Evolutionary conservation across 2,797 vertebrate genomes (phyloP).

Genomic region (Aldrovandia affinis): DNA sequence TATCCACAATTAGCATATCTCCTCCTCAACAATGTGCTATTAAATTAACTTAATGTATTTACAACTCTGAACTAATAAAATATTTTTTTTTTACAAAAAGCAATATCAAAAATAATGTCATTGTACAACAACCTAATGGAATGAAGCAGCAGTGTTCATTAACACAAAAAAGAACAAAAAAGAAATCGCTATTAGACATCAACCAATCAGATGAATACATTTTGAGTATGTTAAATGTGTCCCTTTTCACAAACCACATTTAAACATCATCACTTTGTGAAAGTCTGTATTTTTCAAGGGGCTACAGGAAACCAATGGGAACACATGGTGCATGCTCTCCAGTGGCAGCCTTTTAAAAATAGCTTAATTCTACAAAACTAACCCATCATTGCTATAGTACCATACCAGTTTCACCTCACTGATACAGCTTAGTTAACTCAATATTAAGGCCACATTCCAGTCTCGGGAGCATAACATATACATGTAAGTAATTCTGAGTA

Average conservation of each 20-base stretch:
- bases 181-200: background rate
- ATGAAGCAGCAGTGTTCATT: constrained; percentile 3
- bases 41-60: constrained; percentile 34
- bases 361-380: background rate
- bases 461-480: background rate
- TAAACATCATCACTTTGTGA: background rate
- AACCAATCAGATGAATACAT: background rate
- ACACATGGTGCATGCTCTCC: background rate
- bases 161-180: constrained; percentile 8
- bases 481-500: background rate
- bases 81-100: constrained; percentile 31
- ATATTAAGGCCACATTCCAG: constrained; percentile 13
- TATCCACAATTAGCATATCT: constrained; percentile 1
- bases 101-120: constrained; percentile 35
- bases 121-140: constrained; percentile 29
- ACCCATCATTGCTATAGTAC: background rate
- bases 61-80: constrained; percentile 31
- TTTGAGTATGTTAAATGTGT: background rate
- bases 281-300: background rate
- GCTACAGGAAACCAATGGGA: background rate
- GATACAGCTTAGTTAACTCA: background rate
- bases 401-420: background rate
- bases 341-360: background rate
- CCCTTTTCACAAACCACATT: background rate
- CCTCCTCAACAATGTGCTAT: constrained; percentile 14